Evolutionary conservation across 2,888 invertebrate species (phyloP).

Genomic region (Aproaerema taeniolella): DNA sequence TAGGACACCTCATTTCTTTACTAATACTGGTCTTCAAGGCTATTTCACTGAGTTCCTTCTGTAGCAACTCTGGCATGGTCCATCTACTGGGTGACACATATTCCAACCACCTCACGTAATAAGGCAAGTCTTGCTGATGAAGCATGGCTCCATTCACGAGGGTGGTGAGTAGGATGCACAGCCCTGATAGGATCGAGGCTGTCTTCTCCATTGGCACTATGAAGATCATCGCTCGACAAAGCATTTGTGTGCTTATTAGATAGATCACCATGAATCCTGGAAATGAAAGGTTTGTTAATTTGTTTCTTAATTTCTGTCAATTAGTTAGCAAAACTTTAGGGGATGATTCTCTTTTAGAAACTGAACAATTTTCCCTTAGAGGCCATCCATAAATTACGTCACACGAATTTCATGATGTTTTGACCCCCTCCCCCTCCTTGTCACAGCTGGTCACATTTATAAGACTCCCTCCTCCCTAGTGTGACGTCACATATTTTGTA

Average conservation of each 20-base stretch:
- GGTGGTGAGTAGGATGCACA: slow-evolving; percentile 78
- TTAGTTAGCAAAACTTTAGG: no score
- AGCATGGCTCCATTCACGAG: slow-evolving; percentile 83
- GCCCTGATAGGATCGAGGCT: slow-evolving; percentile 78
- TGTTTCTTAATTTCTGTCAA: no score
- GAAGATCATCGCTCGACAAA: slow-evolving; percentile 82
- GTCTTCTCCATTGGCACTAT: slow-evolving; percentile 81
- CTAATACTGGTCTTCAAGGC: slow-evolving; percentile 76
- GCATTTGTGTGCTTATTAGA: slow-evolving; percentile 81
- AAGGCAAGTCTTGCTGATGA: slow-evolving; percentile 82
- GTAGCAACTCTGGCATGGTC: slow-evolving; percentile 81
- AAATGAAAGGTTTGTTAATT: slow-evolving; percentile 15
- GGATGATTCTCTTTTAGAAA: no score
- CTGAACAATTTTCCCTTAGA: no score
- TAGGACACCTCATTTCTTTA: slow-evolving; percentile 78
- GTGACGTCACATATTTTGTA: no score
- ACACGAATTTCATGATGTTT: no score
- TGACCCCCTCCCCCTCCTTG: no score
- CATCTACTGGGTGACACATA: slow-evolving; percentile 85
- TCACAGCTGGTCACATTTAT: no score
- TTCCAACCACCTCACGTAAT: slow-evolving; percentile 81
- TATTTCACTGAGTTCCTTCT: slow-evolving; percentile 80
- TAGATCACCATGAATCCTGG: slow-evolving; percentile 85
- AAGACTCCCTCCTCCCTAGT: no score
- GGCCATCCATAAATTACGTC: no score